Conservation (phyloP, 2,888 invertebrate species). For the Crossocerus cetratus region DNA sequence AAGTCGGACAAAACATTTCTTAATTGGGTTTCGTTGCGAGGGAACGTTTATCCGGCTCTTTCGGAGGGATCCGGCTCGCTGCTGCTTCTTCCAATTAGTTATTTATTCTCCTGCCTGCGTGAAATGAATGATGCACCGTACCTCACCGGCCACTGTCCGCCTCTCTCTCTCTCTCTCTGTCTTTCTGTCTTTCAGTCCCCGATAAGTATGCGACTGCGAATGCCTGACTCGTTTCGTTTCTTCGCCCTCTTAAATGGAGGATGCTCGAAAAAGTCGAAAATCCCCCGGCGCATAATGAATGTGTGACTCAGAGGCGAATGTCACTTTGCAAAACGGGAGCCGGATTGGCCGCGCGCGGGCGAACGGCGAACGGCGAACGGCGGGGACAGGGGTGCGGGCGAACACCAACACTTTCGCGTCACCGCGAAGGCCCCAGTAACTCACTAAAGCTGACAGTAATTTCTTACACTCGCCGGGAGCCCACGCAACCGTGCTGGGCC, state of each 20-base stretch:
- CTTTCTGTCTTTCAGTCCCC: neutral
- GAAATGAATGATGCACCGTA: slow-evolving; percentile 9
- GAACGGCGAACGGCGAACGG: slow-evolving; percentile 31
- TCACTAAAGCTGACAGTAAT: slow-evolving; percentile 52
- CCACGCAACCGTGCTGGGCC: slow-evolving; percentile 53
- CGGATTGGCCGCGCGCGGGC: slow-evolving; percentile 18
- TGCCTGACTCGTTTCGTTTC: too few relatives aligned
- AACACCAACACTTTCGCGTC: slow-evolving; percentile 50
- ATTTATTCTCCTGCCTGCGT: slow-evolving; percentile 31
- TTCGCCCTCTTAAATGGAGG: too few relatives aligned
- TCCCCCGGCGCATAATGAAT: too few relatives aligned
- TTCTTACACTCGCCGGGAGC: slow-evolving; percentile 38
- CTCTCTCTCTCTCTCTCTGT: neutral
- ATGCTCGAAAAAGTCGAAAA: too few relatives aligned
- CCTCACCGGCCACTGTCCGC: neutral
- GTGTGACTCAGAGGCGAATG: too few relatives aligned
- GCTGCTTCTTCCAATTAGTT: slow-evolving; percentile 63
- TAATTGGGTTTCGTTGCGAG: slow-evolving; percentile 75
- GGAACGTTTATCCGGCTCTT: slow-evolving; percentile 53
- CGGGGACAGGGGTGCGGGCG: slow-evolving; percentile 43
- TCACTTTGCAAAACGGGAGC: too few relatives aligned
- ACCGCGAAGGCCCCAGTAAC: slow-evolving; percentile 41
- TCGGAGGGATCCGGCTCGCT: slow-evolving; percentile 47
- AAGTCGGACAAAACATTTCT: slow-evolving; percentile 76
- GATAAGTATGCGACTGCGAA: neutral